These are phyloP conservation scores for Hedya salicella DNA, from an alignment of 2,888 invertebrate species.

Conservation along the genomic window DNA sequence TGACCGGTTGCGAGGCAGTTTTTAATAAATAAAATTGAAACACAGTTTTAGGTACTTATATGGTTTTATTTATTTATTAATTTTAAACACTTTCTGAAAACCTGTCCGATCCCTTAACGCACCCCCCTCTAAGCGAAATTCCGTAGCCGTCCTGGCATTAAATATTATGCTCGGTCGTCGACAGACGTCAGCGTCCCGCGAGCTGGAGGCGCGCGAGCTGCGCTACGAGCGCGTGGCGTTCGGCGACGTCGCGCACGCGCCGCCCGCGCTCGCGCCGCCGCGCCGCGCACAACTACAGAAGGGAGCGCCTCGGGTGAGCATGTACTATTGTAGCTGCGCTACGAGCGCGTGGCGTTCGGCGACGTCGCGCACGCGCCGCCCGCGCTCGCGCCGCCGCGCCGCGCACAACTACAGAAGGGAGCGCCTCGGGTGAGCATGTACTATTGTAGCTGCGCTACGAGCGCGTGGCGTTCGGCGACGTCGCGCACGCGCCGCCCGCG, in stretches of 20 bases:
- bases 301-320: slow-evolving; percentile 44
- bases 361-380: slow-evolving; percentile 91
- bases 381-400: slow-evolving; percentile 82
- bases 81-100: too few relatives aligned
- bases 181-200: slow-evolving; percentile 8
- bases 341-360: slow-evolving; percentile 90
- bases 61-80: too few relatives aligned
- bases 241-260: slow-evolving; percentile 90
- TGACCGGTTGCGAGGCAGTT: too few relatives aligned
- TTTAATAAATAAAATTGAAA: too few relatives aligned
- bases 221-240: slow-evolving; percentile 87
- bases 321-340: slow-evolving; percentile 50
- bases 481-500: slow-evolving; percentile 89
- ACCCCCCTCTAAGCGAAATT: too few relatives aligned
- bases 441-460: slow-evolving; percentile 81
- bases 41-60: too few relatives aligned
- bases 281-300: slow-evolving; percentile 64
- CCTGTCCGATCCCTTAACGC: too few relatives aligned
- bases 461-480: slow-evolving; percentile 90
- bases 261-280: slow-evolving; percentile 87
- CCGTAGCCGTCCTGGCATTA: too few relatives aligned
- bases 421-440: slow-evolving; percentile 44
- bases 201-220: slow-evolving; percentile 25
- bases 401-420: slow-evolving; percentile 56
- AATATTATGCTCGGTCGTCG: too few relatives aligned